Evolutionary conservation across 2,888 invertebrate species (phyloP), one percentile per base, ranked within the genome.

Genomic region (Ptilodon capucinus): DNA sequence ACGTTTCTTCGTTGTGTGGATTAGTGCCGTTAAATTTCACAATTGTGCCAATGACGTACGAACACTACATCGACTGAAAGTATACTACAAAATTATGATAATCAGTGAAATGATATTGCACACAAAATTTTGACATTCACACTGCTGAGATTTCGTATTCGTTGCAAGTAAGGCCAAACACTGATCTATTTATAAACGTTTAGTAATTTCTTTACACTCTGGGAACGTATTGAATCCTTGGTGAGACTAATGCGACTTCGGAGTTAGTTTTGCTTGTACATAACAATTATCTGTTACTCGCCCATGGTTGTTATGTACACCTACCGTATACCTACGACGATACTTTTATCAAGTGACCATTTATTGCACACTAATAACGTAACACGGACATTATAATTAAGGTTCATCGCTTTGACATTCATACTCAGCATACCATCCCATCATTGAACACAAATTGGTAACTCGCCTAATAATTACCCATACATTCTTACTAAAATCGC

Each of bases 151-250:
- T 88, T 89, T 90, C 86, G 87, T 89, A 86, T 90, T 86, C 89
- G 88, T 90, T 84, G 83, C 91, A 91, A 90, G 91, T 91, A 91
- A 91, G 91, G 91, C 90, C 90, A 89, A 90, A 91, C 90, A 90
- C 88, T 89, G 89, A 89, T 90, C 91, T 91, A 91, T 91, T 91
- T 91, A 82, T 91, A 91, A 91, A 90, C 90, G 79, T 89, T 90
- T 83, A 88, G 91, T 91, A 91, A 91, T 90, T 89, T 86, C 87
- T 84, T 77, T 88, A 88, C 81, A 84, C 86, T 84, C 82, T 86
- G 90, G 89, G 88, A 85, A 80, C 87, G 79, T 80, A 84, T 84
- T 83, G 74, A 80, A 84, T 76, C 81, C 78, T 84, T 79, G 90
- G 88, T 89, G 87, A 90, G 89, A 86, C 80, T 88, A 84, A 84